Conservation (phyloP, 2,113 vertebrate species). For the Sorex fumeus region DNA sequence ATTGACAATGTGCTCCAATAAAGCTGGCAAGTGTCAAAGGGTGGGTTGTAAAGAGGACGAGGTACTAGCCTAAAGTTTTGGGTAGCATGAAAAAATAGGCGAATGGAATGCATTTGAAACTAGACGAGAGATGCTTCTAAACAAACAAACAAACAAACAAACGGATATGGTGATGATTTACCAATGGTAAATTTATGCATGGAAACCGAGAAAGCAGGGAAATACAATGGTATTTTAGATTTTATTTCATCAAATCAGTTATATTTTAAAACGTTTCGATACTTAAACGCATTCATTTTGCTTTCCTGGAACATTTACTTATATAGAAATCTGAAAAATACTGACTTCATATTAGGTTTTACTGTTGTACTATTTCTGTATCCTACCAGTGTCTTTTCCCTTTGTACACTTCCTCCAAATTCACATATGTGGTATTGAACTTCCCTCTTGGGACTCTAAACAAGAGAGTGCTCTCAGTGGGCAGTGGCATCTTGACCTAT, state of each 20-base stretch:
- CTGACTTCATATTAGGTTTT: conserved; percentile 31
- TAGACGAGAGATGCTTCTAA: not conserved
- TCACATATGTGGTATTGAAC: conserved; percentile 71
- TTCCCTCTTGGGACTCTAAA: conserved; percentile 69
- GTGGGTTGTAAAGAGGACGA: not conserved
- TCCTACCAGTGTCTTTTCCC: not conserved
- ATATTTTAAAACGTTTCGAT: conserved; percentile 35
- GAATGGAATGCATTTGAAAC: not conserved
- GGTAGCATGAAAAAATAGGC: not conserved
- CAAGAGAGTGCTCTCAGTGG: conserved; percentile 71
- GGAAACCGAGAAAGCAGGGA: conserved; percentile 29
- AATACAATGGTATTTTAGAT: not conserved
- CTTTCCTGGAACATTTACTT: conserved; percentile 15
- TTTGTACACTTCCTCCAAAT: conserved; percentile 54
- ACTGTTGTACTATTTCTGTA: conserved; percentile 71
- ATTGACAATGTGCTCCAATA: not conserved
- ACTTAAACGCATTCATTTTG: conserved; percentile 36
- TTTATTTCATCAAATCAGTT: conserved; percentile 15
- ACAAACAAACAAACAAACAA: not conserved
- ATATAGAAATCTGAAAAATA: conserved; percentile 33
- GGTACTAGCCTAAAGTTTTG: not conserved
- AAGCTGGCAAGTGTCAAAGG: not conserved
- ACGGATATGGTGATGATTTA: not conserved
- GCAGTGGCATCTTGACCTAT: conserved; percentile 68
- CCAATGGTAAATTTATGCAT: not conserved